phyloP scores from a whole-genome alignment of 2,113 vertebrate species.

The Caranx melampygus region DNA sequence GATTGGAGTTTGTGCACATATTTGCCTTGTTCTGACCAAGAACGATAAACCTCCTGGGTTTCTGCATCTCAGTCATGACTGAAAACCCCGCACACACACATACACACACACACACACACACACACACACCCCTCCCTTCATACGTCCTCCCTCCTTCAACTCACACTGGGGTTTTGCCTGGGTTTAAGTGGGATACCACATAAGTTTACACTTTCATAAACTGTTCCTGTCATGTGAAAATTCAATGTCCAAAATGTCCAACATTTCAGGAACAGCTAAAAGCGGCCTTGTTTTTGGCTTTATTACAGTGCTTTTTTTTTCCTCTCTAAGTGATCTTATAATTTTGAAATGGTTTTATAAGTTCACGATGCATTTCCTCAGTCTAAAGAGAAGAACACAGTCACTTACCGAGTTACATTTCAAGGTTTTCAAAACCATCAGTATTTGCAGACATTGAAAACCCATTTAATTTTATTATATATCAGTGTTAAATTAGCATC shows the following conservation, averaged over 20 bases:
- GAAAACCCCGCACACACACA: background rate
- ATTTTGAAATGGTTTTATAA: conserved; percentile 44
- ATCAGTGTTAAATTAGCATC: conserved; percentile 60
- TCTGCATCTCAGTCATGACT: conserved; percentile 22
- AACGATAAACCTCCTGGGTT: conserved; percentile 46
- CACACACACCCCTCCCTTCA: background rate
- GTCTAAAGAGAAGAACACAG: conserved; percentile 21
- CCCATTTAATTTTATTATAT: conserved; percentile 20
- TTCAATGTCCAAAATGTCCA: conserved; percentile 44
- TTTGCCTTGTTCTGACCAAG: conserved; percentile 68
- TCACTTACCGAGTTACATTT: conserved; percentile 34
- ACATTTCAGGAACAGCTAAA: conserved; percentile 64
- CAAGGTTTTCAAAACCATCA: conserved; percentile 17
- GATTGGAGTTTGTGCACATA: conserved; percentile 74
- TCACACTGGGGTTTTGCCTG: conserved; percentile 44
- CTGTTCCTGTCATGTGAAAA: conserved; percentile 56
- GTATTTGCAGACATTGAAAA: conserved; percentile 54
- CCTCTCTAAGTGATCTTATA: conserved; percentile 12
- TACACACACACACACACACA: background rate
- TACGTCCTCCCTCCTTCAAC: conserved; percentile 36
- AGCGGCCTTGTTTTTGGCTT: conserved; percentile 59
- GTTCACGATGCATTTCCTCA: conserved; percentile 29
- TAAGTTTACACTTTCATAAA: conserved; percentile 63
- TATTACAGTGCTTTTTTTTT: conserved; percentile 35
- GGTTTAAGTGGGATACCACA: conserved; percentile 57